Evolutionary conservation across 2,797 vertebrate genomes (phyloP).

Genomic region (Danio aesculapii): DNA sequence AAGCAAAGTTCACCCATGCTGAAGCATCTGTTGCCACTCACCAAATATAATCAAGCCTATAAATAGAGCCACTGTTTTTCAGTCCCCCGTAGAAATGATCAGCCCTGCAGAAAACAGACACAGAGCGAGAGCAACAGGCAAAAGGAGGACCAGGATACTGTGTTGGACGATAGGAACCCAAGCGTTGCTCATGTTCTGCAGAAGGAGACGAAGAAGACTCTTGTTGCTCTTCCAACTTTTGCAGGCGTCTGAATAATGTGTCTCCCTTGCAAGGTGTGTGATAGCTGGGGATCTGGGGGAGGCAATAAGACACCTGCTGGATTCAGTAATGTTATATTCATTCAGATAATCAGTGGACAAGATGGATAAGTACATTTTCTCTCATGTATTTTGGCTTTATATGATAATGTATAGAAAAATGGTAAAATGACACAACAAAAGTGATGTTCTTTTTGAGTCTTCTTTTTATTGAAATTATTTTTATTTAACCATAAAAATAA

Average conservation of each 20-base stretch:
- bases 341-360: background rate
- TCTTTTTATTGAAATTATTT: too few relatives aligned
- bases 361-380: background rate
- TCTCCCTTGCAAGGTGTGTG: conserved; percentile 60
- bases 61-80: conserved; percentile 63
- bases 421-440: too few relatives aligned
- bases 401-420: too few relatives aligned
- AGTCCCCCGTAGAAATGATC: conserved; percentile 52
- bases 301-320: conserved; percentile 46
- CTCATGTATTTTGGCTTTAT: too few relatives aligned
- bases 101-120: conserved; percentile 32
- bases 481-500: too few relatives aligned
- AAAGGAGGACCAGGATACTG: conserved; percentile 24
- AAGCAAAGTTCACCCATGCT: conserved; percentile 58
- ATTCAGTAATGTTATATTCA: background rate
- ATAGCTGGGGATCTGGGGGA: background rate
- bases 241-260: conserved; percentile 54
- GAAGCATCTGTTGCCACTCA: conserved; percentile 57
- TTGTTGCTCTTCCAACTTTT: conserved; percentile 11
- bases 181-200: conserved; percentile 24
- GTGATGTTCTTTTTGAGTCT: too few relatives aligned
- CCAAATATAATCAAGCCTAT: conserved; percentile 64
- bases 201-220: conserved; percentile 34
- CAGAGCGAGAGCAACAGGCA: background rate
- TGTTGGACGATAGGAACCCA: conserved; percentile 16